Evolutionary conservation across 2,888 invertebrate species (phyloP).

Genomic region (Thecocarcelia acutangulata): DNA sequence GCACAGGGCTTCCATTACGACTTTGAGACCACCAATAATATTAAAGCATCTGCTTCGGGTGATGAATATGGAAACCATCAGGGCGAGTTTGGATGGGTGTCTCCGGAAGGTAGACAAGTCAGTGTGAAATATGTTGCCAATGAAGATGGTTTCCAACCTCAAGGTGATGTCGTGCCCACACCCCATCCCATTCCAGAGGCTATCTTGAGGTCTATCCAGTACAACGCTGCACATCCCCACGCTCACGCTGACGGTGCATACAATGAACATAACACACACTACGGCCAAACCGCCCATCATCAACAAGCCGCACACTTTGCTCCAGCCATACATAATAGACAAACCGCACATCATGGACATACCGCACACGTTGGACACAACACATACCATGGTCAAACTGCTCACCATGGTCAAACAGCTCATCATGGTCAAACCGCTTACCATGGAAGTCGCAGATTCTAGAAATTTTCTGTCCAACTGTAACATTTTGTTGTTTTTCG

Average conservation of each 20-base stretch:
- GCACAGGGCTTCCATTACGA: slow-evolving; percentile 74
- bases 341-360: too few relatives aligned
- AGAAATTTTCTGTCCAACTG: too few relatives aligned
- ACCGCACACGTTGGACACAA: too few relatives aligned
- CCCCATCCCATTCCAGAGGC: slow-evolving; percentile 72
- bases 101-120: slow-evolving; percentile 77
- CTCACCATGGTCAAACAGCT: too few relatives aligned
- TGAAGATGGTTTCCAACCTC: slow-evolving; percentile 76
- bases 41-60: slow-evolving; percentile 71
- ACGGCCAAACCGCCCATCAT: too few relatives aligned
- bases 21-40: slow-evolving; percentile 74
- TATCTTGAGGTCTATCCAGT: slow-evolving; percentile 79
- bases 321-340: too few relatives aligned
- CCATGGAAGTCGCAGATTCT: slow-evolving; percentile 4
- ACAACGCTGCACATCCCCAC: slow-evolving; percentile 81
- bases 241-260: slow-evolving; percentile 42
- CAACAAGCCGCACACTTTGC: too few relatives aligned
- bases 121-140: slow-evolving; percentile 75
- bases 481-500: too few relatives aligned
- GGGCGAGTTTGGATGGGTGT: slow-evolving; percentile 74
- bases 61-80: slow-evolving; percentile 75
- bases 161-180: slow-evolving; percentile 70
- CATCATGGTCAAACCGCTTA: too few relatives aligned
- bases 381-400: too few relatives aligned
- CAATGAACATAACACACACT: too few relatives aligned